Base-by-base conservation (phyloP, 1,140 invertebrate genomes). In the Halesus radiatus region DNA sequence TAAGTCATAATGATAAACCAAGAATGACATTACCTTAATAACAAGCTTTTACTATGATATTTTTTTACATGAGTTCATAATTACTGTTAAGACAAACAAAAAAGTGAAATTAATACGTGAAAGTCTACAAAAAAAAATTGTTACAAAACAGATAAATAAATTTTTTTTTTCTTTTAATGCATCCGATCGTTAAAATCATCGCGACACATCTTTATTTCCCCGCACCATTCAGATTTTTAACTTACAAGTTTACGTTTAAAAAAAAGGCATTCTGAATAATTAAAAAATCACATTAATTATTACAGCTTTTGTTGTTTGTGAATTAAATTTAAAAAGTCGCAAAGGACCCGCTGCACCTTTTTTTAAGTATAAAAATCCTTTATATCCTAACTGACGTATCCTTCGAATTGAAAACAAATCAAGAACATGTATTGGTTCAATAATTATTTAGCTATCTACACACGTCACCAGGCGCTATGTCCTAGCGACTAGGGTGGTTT, bases 361-460 rank as follows among this genome's bases (percentile, higher is more conserved):
- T n/a, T 70, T 70, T 70, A 70, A 70, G 66, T 70, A 70, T 70
- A 70, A 70, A 70, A 70, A 70, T 70, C 37, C 32, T 70, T 70
- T 70, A 70, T 20, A 70, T 45, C n/a, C 66, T 70, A 70, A 15
- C 18, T 45, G 22, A 22, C 66, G 66, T 18, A 26, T 60, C 20
- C 66, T 7, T 60, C 26, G 26, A 76, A 60, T 76, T 60, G 54
- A 62, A 60, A 76, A 76, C 56, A 76, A 60, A 60, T 54, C 20
- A 74, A 56, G 37, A 29, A 74, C 72, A 74, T 66, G 62, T 20
- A 70, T 76, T 76, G 74, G 74, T 76, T 60, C 74, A 62, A 60
- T 58, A 76, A 76, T 76, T 81, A 80, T 79, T 83, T 83, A 64
- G 70, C 81, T 83, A 83, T 76, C 81, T 64, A 80, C 75, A 80